These are phyloP conservation scores for Calliopum simillimum DNA, from an alignment of 2,888 invertebrate species.

Conservation along the genomic window DNA sequence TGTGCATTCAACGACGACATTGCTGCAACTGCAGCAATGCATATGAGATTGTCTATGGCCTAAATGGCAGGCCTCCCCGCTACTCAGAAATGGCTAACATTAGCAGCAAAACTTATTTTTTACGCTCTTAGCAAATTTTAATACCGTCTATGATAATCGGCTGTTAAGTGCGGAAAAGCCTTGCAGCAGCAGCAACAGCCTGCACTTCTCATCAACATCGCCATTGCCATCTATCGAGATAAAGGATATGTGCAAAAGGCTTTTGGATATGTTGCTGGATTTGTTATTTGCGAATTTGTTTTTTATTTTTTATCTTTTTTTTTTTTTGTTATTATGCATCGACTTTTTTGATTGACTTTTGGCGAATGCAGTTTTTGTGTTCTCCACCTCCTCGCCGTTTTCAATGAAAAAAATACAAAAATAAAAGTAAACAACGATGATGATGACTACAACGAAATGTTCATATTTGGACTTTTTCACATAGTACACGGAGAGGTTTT, in stretches of 20 bases:
- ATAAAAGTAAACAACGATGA: constrained; percentile 7
- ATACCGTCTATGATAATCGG: constrained; percentile 30
- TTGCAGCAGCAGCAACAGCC: constrained; percentile 12
- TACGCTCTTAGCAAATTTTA: constrained; percentile 26
- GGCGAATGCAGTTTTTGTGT: constrained; percentile 12
- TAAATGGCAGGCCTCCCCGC: neutral
- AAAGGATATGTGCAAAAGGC: too few species aligned
- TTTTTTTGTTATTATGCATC: constrained; percentile 14
- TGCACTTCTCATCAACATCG: neutral
- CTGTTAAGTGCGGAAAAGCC: constrained; percentile 19
- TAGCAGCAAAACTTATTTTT: constrained; percentile 15
- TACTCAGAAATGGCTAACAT: neutral
- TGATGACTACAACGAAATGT: neutral
- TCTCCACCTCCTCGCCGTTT: too few species aligned
- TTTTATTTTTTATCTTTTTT: neutral
- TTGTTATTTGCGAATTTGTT: too few species aligned
- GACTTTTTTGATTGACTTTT: constrained; percentile 29
- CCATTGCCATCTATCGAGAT: too few species aligned
- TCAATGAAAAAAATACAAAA: neutral
- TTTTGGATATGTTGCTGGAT: too few species aligned
- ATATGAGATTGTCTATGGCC: neutral
- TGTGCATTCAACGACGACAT: neutral
- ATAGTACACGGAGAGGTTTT: neutral
- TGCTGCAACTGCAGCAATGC: neutral
- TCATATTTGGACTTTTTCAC: constrained; percentile 7